These are phyloP conservation scores for Callipepla californica DNA, from an alignment of 2,113 vertebrate genomes.

Conservation along the genomic window DNA sequence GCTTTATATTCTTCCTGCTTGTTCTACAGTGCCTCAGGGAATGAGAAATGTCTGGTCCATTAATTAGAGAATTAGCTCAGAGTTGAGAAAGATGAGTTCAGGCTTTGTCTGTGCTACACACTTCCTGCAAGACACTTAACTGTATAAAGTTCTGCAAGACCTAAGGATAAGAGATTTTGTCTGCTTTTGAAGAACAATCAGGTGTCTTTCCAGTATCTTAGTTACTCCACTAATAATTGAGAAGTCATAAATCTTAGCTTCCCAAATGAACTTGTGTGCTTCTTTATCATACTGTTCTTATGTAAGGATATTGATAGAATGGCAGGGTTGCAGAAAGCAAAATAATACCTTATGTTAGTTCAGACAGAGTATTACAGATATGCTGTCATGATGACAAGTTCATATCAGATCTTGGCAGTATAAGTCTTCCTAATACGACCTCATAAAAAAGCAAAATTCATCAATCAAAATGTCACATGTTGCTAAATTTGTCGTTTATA, in stretches of 20 bases:
- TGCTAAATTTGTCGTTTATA: slow-evolving; percentile 12
- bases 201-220: not conserved
- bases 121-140: not conserved
- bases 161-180: not conserved
- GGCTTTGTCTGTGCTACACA: not conserved
- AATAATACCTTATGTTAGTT: not conserved
- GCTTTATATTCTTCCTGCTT: slow-evolving; percentile 16
- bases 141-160: not conserved
- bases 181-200: not conserved
- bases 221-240: not conserved
- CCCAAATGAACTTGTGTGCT: not conserved
- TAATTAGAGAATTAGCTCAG: slow-evolving; percentile 41
- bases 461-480: not conserved
- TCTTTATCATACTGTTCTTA: not conserved
- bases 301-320: not conserved
- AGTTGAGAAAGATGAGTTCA: not conserved
- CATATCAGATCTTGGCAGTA: not conserved
- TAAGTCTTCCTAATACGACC: not conserved
- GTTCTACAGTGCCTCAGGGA: not conserved
- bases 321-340: not conserved
- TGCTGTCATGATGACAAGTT: not conserved
- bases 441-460: not conserved
- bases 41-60: not conserved
- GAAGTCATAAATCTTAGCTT: not conserved
- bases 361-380: not conserved